These are phyloP conservation scores for Campylomormyrus numenius DNA, from an alignment of 2,113 vertebrate genomes.

Conservation along the genomic window DNA sequence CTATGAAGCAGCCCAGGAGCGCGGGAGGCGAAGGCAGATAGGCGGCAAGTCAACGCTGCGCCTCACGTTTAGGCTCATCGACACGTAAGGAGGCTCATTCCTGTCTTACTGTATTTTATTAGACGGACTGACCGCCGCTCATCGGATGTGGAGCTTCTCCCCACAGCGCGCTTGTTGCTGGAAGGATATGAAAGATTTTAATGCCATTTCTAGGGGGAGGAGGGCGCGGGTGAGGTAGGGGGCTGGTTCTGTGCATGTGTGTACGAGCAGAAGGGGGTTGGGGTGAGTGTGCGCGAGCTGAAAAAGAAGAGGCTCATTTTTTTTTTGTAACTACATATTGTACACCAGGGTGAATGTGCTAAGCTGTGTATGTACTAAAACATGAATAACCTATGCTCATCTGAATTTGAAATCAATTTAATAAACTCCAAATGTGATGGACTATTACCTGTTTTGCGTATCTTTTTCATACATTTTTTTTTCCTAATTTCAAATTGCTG, in stretches of 20 bases:
- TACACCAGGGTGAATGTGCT: not conserved
- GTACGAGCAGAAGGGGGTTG: not conserved
- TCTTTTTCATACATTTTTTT: not conserved
- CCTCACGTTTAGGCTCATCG: not conserved
- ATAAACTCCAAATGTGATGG: not conserved
- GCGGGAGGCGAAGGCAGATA: slow-evolving; percentile 9
- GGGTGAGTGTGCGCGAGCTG: slow-evolving; percentile 25
- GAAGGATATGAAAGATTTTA: slow-evolving; percentile 52
- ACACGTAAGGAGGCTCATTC: slow-evolving; percentile 11
- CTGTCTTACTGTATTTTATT: not conserved
- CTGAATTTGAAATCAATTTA: not conserved
- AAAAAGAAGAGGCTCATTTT: slow-evolving; percentile 2
- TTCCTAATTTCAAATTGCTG: not conserved
- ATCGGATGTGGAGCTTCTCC: slow-evolving; percentile 20
- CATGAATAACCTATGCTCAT: not conserved
- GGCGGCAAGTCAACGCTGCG: slow-evolving; percentile 16
- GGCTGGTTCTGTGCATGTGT: not conserved
- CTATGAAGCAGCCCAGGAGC: slow-evolving; percentile 20
- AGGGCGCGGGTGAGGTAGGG: slow-evolving; percentile 35
- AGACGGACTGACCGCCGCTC: slow-evolving; percentile 19
- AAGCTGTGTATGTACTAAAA: not conserved
- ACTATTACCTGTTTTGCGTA: not conserved
- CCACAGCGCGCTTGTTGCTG: slow-evolving; percentile 35
- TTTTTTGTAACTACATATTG: not conserved
- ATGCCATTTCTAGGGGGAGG: slow-evolving; percentile 43